Percentiles rank a stretch among this genome's conserved stretches.
These are phyloP conservation scores for Pyralis farinalis DNA, from an alignment of 2,888 invertebrate species.

Conservation along the genomic window DNA sequence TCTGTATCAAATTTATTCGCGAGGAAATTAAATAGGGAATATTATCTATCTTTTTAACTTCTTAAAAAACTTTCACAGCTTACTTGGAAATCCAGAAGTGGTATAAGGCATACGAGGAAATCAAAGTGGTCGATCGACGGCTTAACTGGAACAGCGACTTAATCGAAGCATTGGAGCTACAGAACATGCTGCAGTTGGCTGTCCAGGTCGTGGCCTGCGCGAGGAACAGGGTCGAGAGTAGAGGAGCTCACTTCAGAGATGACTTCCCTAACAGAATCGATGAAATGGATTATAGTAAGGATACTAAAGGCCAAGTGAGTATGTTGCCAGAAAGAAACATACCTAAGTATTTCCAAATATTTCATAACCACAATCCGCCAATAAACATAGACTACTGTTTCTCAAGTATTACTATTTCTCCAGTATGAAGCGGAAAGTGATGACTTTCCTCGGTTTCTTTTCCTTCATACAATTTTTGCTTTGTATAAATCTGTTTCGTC, in stretches of 20 bases:
- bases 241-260: conserved; percentile 99
- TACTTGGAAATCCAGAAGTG: conserved; percentile 84
- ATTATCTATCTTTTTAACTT: no score
- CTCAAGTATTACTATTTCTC: no score
- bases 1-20: no score
- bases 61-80: conserved; percentile 41
- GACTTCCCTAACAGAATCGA: conserved; percentile 94
- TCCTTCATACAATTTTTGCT: no score
- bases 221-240: conserved; percentile 95
- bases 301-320: conserved; percentile 87
- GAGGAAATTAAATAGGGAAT: no score
- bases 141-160: conserved; percentile 98
- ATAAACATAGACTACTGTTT: no score
- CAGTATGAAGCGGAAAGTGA: no score
- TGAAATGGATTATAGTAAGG: conserved; percentile 96
- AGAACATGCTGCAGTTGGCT: conserved; percentile 96
- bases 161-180: conserved; percentile 96
- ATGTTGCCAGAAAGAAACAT: no score
- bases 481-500: no score
- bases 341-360: no score
- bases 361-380: no score
- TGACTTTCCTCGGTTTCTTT: no score
- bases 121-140: conserved; percentile 86
- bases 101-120: conserved; percentile 86
- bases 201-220: conserved; percentile 91